Base-by-base conservation (phyloP, 2,888 invertebrate genomes). In the Nomada hirtipes region DNA sequence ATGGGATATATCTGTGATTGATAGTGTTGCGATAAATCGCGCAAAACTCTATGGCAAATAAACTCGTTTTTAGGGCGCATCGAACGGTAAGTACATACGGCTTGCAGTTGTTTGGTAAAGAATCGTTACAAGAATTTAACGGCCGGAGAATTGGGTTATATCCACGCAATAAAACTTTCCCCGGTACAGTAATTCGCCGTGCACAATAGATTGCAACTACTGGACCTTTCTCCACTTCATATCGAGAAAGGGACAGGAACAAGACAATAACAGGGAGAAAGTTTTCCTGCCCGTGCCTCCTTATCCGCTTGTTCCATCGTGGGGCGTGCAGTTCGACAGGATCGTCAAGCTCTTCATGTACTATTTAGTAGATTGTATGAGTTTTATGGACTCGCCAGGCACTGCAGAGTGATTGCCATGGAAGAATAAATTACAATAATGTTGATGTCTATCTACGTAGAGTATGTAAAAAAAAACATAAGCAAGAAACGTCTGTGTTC, bases 401-500 rank as follows among this genome's bases (percentile, higher is more conserved):
- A 75, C 67, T 59, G 52, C 70, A 42, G 60, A 36, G 47, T 67
- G 64, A 23, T 23, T 47, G n/a, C 52, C 29, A 36, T 78, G 67
- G 75, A 82, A 69, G 74, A 67, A 82, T 82, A 82, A 82, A 75
- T 82, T 78, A 75, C 52, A 55, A 13, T 57, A 61, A 72, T 68
- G 52, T 29, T 3, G 52, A 18, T 29, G 9, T 23, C 23, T 36
- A 36, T 7, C 36, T 36, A 4, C 7, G 36, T 4, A 36, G 36
- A 36, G 36, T 36, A 36, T 36, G 36, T 7, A 36, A 36, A 36
- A 36, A 36, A 36, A 29, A 29, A 29, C 29, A 36, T 36, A 36
- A 4, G 36, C 36, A 36, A 36, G 36, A 36, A 36, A 36, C 36
- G 7, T 36, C 36, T 36, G 36, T 36, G 0, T 36, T 36, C 36